Evolutionary conservation across 2,797 vertebrate species (phyloP).

Genomic region (Phoebastria nigripes): DNA sequence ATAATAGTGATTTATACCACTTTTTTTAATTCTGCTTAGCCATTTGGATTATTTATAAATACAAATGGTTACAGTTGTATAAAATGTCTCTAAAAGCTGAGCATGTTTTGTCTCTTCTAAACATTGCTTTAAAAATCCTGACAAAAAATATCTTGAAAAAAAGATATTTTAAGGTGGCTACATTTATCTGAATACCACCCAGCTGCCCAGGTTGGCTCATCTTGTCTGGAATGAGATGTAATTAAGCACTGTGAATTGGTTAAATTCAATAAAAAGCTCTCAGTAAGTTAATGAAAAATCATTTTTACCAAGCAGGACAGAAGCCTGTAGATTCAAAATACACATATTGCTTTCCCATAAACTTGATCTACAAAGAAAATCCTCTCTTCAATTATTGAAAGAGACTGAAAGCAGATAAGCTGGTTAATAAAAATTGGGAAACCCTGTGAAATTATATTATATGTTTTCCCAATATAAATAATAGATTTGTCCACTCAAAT

Average conservation of each 20-base stretch:
- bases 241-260: neutral
- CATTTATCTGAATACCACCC: neutral
- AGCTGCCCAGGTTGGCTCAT: neutral
- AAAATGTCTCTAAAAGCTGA: neutral
- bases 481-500: neutral
- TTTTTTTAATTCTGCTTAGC: neutral
- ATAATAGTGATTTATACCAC: neutral
- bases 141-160: neutral
- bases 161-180: neutral
- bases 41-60: neutral
- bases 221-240: neutral
- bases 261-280: constrained; percentile 10
- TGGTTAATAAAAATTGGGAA: neutral
- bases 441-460: neutral
- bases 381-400: neutral
- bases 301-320: neutral
- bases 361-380: neutral
- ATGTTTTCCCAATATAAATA: neutral
- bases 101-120: neutral
- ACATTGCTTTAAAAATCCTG: neutral
- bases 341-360: neutral
- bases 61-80: neutral
- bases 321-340: neutral
- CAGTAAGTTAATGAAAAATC: neutral
- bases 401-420: neutral